Percentiles rank a stretch among this genome's conserved stretches.
phyloP scores from a whole-genome alignment of 2,888 invertebrate genomes.

The Eretmocerus hayati region DNA sequence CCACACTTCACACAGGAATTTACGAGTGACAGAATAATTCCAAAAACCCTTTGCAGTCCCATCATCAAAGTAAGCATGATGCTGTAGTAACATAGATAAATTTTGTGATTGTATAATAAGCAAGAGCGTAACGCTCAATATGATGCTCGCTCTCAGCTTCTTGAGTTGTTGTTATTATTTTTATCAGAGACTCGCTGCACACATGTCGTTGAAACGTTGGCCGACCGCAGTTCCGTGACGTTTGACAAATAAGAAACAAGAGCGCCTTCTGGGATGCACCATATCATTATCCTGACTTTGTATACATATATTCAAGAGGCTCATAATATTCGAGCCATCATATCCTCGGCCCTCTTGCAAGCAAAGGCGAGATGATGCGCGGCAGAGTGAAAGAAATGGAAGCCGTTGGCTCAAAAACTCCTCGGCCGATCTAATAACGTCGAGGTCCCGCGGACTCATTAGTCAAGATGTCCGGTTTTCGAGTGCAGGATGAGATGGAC shows the following conservation, averaged over 20 bases:
- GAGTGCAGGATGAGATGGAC: too few relatives aligned
- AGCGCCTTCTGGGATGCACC: slow-evolving; percentile 37
- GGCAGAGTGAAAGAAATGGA: slow-evolving; percentile 14
- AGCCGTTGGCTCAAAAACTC: slow-evolving; percentile 41
- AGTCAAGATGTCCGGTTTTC: slow-evolving; percentile 41
- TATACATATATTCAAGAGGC: too few relatives aligned
- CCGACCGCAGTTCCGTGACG: slow-evolving; percentile 39
- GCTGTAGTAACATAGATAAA: too few relatives aligned
- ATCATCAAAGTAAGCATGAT: too few relatives aligned
- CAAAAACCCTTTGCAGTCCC: too few relatives aligned
- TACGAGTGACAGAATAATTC: too few relatives aligned
- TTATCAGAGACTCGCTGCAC: slow-evolving; percentile 28
- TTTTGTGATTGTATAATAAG: too few relatives aligned
- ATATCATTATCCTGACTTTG: slow-evolving; percentile 40
- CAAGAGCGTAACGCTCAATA: too few relatives aligned
- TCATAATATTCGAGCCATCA: too few relatives aligned
- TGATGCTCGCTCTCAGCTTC: too few relatives aligned
- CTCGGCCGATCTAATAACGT: slow-evolving; percentile 47
- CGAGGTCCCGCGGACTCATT: slow-evolving; percentile 47
- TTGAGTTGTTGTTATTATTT: slow-evolving; percentile 40
- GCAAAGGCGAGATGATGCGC: slow-evolving; percentile 33
- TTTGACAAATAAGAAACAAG: slow-evolving; percentile 48
- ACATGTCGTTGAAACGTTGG: slow-evolving; percentile 35
- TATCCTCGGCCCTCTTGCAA: too few relatives aligned
- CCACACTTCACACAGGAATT: too few relatives aligned